phyloP scores from a whole-genome alignment of 2,113 vertebrate species.

The Podiceps cristatus region DNA sequence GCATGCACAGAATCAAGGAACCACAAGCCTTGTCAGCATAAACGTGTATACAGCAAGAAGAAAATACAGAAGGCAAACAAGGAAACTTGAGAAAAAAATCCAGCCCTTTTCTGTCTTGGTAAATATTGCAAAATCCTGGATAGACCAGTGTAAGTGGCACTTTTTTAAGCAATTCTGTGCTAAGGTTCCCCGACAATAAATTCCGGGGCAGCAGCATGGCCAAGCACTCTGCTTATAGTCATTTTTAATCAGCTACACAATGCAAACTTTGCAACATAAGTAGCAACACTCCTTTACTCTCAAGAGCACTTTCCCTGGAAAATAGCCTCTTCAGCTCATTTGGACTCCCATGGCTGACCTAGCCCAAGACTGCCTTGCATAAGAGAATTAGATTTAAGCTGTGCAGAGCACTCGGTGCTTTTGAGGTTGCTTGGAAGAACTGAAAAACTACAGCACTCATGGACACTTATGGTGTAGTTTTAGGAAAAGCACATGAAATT shows the following conservation, averaged over 20 bases:
- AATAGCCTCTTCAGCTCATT: neutral
- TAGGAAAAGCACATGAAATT: neutral
- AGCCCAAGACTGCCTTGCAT: no score
- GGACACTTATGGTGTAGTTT: neutral
- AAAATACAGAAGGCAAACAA: neutral
- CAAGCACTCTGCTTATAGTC: neutral
- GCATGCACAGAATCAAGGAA: no score
- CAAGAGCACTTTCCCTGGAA: neutral
- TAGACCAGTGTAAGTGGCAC: neutral
- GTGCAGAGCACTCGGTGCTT: neutral
- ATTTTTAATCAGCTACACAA: neutral
- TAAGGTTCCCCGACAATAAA: neutral
- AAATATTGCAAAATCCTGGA: neutral
- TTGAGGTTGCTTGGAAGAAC: neutral
- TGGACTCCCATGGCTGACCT: neutral
- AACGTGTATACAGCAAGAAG: neutral
- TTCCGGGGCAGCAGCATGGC: neutral
- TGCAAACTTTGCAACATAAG: neutral
- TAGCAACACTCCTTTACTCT: neutral
- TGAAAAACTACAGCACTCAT: neutral
- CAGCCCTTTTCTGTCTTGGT: neutral
- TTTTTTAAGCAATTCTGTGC: neutral
- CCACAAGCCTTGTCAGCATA: no score
- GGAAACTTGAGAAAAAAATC: accelerated
- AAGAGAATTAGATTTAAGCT: neutral